Evolutionary conservation across 2,797 vertebrate species (phyloP).

Genomic region (Alfaro cultratus): DNA sequence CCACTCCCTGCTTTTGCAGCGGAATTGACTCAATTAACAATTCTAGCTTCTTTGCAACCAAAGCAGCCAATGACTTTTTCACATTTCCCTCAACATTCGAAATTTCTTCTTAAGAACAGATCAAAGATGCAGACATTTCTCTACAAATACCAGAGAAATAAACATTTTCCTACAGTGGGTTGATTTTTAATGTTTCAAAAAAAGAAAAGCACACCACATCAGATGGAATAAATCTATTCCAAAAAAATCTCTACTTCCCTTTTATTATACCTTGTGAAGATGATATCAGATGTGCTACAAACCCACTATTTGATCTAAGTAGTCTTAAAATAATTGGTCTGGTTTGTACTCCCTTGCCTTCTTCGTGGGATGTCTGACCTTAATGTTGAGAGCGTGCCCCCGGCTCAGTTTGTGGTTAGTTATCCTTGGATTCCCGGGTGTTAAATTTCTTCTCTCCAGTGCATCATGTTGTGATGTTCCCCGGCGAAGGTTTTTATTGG

Average conservation of each 20-base stretch:
- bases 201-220: conserved; percentile 3
- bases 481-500: conserved; percentile 50
- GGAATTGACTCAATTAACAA: background rate
- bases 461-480: conserved; percentile 47
- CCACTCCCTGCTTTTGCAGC: no score
- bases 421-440: conserved; percentile 45
- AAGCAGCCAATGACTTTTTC: background rate
- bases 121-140: conserved; percentile 14
- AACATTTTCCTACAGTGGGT: background rate
- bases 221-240: conserved; percentile 7
- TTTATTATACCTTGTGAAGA: background rate
- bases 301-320: background rate
- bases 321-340: background rate
- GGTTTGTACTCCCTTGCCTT: conserved; percentile 6
- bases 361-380: conserved; percentile 18
- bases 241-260: background rate
- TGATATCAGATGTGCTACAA: background rate
- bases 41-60: background rate
- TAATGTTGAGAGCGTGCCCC: conserved; percentile 21
- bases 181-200: conserved; percentile 13
- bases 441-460: conserved; percentile 51
- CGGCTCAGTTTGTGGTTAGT: conserved; percentile 15
- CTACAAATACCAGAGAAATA: background rate
- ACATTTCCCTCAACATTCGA: conserved; percentile 17
- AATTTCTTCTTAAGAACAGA: conserved; percentile 4